Conservation (phyloP, 2,888 invertebrate genomes). For the Synergus gifuensis region DNA sequence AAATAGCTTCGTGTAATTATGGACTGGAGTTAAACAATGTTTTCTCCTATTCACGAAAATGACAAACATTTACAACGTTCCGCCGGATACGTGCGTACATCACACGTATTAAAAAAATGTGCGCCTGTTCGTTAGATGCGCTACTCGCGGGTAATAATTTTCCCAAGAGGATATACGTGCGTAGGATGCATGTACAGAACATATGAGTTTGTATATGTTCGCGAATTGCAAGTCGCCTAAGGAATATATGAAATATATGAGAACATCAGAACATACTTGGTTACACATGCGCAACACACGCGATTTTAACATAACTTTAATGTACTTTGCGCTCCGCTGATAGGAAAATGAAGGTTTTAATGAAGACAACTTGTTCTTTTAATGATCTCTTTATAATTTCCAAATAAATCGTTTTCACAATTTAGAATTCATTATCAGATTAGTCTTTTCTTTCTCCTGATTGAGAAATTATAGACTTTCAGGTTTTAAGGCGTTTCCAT, state of each 20-base stretch:
- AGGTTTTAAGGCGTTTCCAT: too few relatives aligned
- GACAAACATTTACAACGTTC: slow-evolving; percentile 68
- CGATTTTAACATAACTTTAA: slow-evolving; percentile 58
- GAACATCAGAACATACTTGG: slow-evolving; percentile 54
- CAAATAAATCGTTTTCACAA: background rate
- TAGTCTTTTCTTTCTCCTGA: too few relatives aligned
- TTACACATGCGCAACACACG: slow-evolving; percentile 54
- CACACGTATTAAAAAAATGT: slow-evolving; percentile 69
- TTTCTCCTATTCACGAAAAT: slow-evolving; percentile 57
- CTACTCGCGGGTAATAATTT: slow-evolving; percentile 63
- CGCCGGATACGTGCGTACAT: slow-evolving; percentile 72
- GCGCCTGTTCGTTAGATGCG: slow-evolving; percentile 73
- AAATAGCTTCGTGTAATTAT: slow-evolving; percentile 54
- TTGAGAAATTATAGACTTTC: too few relatives aligned
- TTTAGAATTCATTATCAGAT: too few relatives aligned
- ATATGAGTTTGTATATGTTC: background rate
- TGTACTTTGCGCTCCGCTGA: slow-evolving; percentile 41
- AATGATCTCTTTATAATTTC: slow-evolving; percentile 4
- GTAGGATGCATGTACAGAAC: slow-evolving; percentile 14
- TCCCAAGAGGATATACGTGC: slow-evolving; percentile 38
- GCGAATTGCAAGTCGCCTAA: background rate
- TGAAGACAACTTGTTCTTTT: slow-evolving; percentile 2
- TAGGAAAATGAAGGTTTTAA: slow-evolving; percentile 19
- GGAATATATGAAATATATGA: slow-evolving; percentile 11
- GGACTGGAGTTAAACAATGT: slow-evolving; percentile 57